These are phyloP conservation scores for Catocala nupta DNA, from an alignment of 2,888 invertebrate genomes.

Conservation along the genomic window DNA sequence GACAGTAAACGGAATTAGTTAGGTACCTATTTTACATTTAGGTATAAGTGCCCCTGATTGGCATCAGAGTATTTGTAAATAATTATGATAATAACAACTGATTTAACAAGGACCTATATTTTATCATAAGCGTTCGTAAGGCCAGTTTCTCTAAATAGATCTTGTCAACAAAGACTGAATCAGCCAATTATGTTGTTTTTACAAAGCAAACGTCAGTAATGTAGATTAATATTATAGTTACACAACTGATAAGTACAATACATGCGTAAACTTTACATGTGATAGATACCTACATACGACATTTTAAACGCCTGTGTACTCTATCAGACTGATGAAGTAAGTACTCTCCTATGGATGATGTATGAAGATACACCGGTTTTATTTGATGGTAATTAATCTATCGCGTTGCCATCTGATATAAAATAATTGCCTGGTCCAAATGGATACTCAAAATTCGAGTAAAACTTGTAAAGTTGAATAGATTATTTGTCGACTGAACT, in stretches of 20 bases:
- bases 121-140: slow-evolving; percentile 27
- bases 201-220: slow-evolving; percentile 36
- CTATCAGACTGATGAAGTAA: not conserved
- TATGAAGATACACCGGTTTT: too few relatives aligned
- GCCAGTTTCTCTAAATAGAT: slow-evolving; percentile 20
- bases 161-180: slow-evolving; percentile 32
- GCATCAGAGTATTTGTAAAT: too few relatives aligned
- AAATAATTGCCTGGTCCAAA: too few relatives aligned
- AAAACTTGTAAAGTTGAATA: too few relatives aligned
- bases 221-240: slow-evolving; percentile 39
- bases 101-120: not conserved
- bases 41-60: too few relatives aligned
- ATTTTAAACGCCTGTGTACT: slow-evolving; percentile 14
- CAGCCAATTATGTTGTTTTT: slow-evolving; percentile 26
- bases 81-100: not conserved
- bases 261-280: slow-evolving; percentile 38
- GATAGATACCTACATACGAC: slow-evolving; percentile 23
- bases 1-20: too few relatives aligned
- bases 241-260: slow-evolving; percentile 37
- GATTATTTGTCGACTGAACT: too few relatives aligned
- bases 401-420: too few relatives aligned
- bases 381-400: too few relatives aligned
- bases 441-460: too few relatives aligned
- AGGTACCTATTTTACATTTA: too few relatives aligned
- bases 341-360: not conserved